These are phyloP conservation scores for Bombyx huttoni DNA, from an alignment of 2,888 invertebrate genomes.

Conservation along the genomic window DNA sequence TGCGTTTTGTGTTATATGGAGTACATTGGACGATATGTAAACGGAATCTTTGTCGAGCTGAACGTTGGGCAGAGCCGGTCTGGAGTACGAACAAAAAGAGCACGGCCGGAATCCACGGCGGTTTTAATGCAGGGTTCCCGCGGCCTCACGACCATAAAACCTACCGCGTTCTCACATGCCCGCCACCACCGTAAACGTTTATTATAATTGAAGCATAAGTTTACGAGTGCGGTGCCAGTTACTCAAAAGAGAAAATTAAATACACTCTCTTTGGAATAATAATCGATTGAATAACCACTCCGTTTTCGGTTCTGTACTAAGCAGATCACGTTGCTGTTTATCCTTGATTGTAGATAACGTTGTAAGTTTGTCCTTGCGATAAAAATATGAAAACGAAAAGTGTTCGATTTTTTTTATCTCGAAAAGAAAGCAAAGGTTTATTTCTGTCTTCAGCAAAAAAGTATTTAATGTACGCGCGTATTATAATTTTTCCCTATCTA, in stretches of 20 bases:
- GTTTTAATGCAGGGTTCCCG: slow-evolving; percentile 35
- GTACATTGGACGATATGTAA: slow-evolving; percentile 1
- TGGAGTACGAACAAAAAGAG: slow-evolving; percentile 39
- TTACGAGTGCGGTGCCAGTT: slow-evolving; percentile 51
- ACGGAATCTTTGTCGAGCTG: neutral
- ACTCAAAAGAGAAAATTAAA: slow-evolving; percentile 43
- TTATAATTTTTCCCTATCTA: too few species aligned
- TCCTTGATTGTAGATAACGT: too few species aligned
- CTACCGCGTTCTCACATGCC: slow-evolving; percentile 50
- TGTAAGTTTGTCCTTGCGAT: too few species aligned
- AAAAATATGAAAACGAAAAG: too few species aligned
- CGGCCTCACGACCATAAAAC: slow-evolving; percentile 43
- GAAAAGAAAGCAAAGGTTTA: too few species aligned
- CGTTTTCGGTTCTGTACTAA: neutral
- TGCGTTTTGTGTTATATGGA: slow-evolving; percentile 4
- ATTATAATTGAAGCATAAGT: slow-evolving; percentile 64
- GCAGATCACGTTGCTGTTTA: too few species aligned
- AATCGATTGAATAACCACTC: neutral
- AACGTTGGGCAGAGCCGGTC: slow-evolving; percentile 1
- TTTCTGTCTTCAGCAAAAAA: too few species aligned
- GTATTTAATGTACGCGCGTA: too few species aligned
- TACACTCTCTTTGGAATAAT: slow-evolving; percentile 8
- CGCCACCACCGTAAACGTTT: slow-evolving; percentile 51
- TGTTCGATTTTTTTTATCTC: too few species aligned
- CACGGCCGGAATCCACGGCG: slow-evolving; percentile 35